phyloP scores from a whole-genome alignment of 2,113 vertebrate genomes.

The Elephantulus edwardii region DNA sequence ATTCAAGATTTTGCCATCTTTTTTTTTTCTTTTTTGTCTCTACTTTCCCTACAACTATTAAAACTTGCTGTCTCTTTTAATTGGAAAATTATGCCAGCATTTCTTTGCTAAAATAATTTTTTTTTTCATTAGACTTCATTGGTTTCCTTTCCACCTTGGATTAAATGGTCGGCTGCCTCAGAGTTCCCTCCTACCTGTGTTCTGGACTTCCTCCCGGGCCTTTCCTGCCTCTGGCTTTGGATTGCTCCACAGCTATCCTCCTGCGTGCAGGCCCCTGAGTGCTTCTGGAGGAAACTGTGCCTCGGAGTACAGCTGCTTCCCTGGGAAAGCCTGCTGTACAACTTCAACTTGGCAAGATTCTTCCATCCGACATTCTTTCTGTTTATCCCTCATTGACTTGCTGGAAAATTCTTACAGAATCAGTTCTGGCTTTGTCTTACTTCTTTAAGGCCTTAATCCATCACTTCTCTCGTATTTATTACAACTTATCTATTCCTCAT shows the following conservation, averaged over 20 bases:
- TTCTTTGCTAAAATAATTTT: background rate
- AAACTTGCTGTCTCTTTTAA: background rate
- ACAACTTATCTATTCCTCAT: background rate
- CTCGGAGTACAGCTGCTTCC: background rate
- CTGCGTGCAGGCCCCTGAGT: background rate
- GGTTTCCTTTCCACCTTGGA: background rate
- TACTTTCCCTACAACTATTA: background rate
- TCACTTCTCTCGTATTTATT: background rate
- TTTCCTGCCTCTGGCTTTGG: background rate
- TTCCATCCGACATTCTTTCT: accelerated
- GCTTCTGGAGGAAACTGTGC: background rate
- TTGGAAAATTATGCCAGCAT: background rate
- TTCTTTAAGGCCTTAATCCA: background rate
- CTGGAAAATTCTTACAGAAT: background rate
- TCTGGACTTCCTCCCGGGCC: background rate
- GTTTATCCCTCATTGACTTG: background rate
- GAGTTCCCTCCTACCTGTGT: background rate
- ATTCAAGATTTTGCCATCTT: background rate
- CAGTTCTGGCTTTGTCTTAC: background rate
- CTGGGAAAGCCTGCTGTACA: background rate
- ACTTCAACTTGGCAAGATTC: background rate
- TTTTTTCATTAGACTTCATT: background rate
- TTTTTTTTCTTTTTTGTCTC: background rate
- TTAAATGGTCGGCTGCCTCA: background rate
- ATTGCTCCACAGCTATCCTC: background rate